These are phyloP conservation scores for Timema cristinae DNA, from an alignment of 2,888 invertebrate genomes.

Conservation along the genomic window DNA sequence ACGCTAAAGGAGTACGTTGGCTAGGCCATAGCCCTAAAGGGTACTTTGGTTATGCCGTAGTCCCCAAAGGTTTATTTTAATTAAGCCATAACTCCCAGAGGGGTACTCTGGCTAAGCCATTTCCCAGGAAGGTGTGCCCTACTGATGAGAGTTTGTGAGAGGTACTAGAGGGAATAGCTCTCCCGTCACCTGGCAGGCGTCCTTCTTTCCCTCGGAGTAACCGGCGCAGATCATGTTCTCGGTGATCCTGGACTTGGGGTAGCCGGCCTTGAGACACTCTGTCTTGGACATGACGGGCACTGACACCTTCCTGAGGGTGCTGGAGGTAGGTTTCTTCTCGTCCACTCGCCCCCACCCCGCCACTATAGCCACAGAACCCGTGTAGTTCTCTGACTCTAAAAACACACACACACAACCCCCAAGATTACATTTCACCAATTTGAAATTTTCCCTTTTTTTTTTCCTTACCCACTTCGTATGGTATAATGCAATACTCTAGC, in stretches of 20 bases:
- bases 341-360: conserved; percentile 72
- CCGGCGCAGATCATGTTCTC: conserved; percentile 81
- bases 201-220: conserved; percentile 59
- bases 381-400: conserved; percentile 41
- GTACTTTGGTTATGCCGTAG: too few relatives aligned
- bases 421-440: not conserved
- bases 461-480: too few relatives aligned
- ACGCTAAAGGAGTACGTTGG: too few relatives aligned
- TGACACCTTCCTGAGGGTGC: conserved; percentile 62
- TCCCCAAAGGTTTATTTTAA: too few relatives aligned
- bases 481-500: too few relatives aligned
- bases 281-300: conserved; percentile 69
- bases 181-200: conserved; percentile 62
- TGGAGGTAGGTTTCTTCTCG: conserved; percentile 64
- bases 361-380: conserved; percentile 60
- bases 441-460: too few relatives aligned
- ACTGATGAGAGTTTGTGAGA: not conserved
- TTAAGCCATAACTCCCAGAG: too few relatives aligned
- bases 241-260: conserved; percentile 64
- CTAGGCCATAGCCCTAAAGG: too few relatives aligned
- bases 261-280: conserved; percentile 65
- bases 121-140: too few relatives aligned
- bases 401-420: not conserved
- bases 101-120: too few relatives aligned
- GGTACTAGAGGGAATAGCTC: not conserved